These are phyloP conservation scores for Drosophila eugracilis DNA, from an alignment of 1,140 invertebrate species.

Conservation along the genomic window DNA sequence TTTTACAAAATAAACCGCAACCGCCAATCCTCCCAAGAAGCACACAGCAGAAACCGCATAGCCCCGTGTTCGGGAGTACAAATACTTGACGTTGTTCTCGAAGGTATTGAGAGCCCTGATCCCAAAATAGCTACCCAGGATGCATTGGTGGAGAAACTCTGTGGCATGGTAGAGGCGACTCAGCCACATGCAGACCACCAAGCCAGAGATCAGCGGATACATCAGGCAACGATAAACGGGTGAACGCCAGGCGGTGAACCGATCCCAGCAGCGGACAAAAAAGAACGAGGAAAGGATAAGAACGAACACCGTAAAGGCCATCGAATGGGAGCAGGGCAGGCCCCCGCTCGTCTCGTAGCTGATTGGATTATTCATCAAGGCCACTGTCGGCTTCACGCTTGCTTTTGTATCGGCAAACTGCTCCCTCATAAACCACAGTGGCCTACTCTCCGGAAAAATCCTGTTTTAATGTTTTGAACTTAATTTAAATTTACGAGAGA, in stretches of 20 bases:
- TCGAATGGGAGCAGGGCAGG: slow-evolving; percentile 66
- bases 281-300: slow-evolving; percentile 37
- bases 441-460: slow-evolving; percentile 66
- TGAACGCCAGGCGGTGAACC: background rate
- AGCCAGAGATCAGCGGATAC: background rate
- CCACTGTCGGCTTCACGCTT: slow-evolving; percentile 13
- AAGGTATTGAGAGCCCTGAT: slow-evolving; percentile 29
- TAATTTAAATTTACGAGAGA: too few species aligned
- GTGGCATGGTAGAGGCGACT: slow-evolving; percentile 72
- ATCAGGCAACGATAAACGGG: background rate
- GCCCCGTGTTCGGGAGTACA: slow-evolving; percentile 18
- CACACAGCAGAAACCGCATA: slow-evolving; percentile 24
- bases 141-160: slow-evolving; percentile 78
- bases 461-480: too few species aligned
- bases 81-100: slow-evolving; percentile 17
- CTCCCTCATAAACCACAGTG: slow-evolving; percentile 73
- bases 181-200: slow-evolving; percentile 58
- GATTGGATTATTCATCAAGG: slow-evolving; percentile 44
- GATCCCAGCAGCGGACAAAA: slow-evolving; percentile 27
- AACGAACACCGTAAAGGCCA: slow-evolving; percentile 49
- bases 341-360: slow-evolving; percentile 76
- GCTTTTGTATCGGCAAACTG: slow-evolving; percentile 14
- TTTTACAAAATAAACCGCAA: slow-evolving; percentile 65
- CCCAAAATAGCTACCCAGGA: slow-evolving; percentile 54
- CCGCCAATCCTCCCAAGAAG: slow-evolving; percentile 31